Percentiles rank a stretch among this genome's conserved stretches.
phyloP scores from a whole-genome alignment of 2,797 vertebrate species.

The Enteromius argenteus region DNA sequence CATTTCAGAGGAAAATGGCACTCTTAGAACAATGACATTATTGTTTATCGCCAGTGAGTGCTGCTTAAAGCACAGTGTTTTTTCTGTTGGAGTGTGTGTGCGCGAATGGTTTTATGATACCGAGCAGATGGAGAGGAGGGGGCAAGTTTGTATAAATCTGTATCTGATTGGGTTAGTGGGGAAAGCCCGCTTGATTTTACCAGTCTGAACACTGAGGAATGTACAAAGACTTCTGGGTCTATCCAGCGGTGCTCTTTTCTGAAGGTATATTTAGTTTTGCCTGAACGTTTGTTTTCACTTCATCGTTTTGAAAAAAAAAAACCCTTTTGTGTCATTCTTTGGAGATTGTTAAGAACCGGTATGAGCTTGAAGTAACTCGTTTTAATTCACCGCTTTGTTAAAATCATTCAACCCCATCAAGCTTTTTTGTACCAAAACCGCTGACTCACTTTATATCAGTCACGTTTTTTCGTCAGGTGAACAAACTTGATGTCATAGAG shows the following conservation, averaged over 20 bases:
- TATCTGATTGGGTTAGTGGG: constrained; percentile 28
- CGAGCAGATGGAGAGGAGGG: not conserved
- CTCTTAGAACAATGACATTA: constrained; percentile 16
- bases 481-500: not conserved
- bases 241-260: constrained; percentile 48
- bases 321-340: constrained; percentile 14
- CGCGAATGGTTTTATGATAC: constrained; percentile 21
- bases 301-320: not conserved
- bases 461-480: not conserved
- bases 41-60: not conserved
- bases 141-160: constrained; percentile 41
- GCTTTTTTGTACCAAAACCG: not conserved
- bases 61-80: constrained; percentile 56
- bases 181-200: constrained; percentile 46
- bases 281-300: constrained; percentile 43
- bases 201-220: constrained; percentile 67
- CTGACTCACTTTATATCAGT: not conserved
- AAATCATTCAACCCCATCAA: not conserved
- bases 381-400: not conserved
- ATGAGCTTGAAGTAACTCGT: not conserved
- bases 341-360: not conserved
- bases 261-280: constrained; percentile 30
- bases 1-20: constrained; percentile 16
- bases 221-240: constrained; percentile 56
- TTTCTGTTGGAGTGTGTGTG: constrained; percentile 25